Conservation (phyloP, 2,113 vertebrate genomes). For the Hucho hucho region DNA sequence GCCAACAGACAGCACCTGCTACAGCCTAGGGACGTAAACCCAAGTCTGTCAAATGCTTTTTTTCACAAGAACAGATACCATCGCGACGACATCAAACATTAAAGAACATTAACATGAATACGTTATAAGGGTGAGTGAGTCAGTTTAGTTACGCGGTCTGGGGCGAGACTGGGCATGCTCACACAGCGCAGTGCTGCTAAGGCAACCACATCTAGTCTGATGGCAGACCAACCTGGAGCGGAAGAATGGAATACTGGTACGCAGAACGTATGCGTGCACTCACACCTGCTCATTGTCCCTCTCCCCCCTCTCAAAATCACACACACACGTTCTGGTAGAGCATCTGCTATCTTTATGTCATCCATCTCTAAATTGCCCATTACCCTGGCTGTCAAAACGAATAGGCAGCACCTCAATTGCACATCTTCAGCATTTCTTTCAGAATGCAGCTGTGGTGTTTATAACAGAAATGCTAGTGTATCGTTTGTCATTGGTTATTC, state of each 20-base stretch:
- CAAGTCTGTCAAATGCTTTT: conserved; percentile 31
- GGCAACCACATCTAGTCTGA: conserved; percentile 60
- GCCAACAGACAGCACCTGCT: conserved; percentile 1
- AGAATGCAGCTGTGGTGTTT: conserved; percentile 12
- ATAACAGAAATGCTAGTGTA: conserved; percentile 14
- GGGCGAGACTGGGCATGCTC: conserved; percentile 44
- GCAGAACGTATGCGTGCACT: background rate
- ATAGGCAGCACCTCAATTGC: conserved; percentile 25
- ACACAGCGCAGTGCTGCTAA: conserved; percentile 61
- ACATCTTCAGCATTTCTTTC: conserved; percentile 24
- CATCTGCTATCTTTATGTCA: conserved; percentile 47
- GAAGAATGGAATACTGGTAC: conserved; percentile 23
- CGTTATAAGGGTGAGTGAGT: conserved; percentile 30
- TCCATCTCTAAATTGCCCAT: conserved; percentile 51
- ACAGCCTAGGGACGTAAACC: conserved; percentile 1
- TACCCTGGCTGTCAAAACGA: conserved; percentile 54
- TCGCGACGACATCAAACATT: conserved; percentile 20
- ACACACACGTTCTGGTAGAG: conserved; percentile 13
- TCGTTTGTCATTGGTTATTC: conserved; percentile 18
- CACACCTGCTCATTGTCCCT: no score
- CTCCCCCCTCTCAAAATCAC: no score
- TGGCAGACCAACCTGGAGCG: conserved; percentile 45
- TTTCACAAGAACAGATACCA: conserved; percentile 34
- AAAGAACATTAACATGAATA: conserved; percentile 47
- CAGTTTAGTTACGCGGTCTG: conserved; percentile 33